Evolutionary conservation across 2,888 invertebrate genomes (phyloP).

Genomic region (Lasioglossum lativentre): DNA sequence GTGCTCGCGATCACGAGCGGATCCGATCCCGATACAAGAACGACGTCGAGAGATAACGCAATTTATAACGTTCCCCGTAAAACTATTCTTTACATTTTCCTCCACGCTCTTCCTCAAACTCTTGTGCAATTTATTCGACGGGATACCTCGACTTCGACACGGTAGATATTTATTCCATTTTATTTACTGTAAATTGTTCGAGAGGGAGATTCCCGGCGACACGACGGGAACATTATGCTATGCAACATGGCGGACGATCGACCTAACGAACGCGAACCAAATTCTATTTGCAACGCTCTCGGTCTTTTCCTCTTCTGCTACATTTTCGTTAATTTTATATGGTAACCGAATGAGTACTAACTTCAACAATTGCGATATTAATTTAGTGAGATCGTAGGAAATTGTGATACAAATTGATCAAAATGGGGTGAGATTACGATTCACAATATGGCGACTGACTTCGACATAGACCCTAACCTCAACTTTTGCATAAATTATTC

Average conservation of each 20-base stretch:
- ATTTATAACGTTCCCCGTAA: slow-evolving; percentile 47
- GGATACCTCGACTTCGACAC: neutral
- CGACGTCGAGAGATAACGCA: slow-evolving; percentile 39
- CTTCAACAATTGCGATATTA: neutral
- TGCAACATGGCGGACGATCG: neutral
- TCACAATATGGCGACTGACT: too few species aligned
- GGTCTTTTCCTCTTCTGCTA: neutral
- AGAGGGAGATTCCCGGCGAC: neutral
- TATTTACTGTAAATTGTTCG: neutral
- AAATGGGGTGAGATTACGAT: too few species aligned
- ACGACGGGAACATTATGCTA: neutral
- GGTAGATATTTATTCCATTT: neutral
- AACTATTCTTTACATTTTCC: neutral
- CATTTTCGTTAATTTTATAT: neutral
- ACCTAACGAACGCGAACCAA: neutral
- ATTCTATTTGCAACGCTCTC: neutral
- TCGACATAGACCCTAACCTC: too few species aligned
- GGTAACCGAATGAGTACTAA: too few species aligned
- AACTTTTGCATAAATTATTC: too few species aligned
- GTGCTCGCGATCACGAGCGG: neutral
- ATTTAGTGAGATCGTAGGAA: too few species aligned
- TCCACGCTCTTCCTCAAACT: neutral
- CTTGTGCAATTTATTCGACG: neutral
- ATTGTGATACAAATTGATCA: too few species aligned
- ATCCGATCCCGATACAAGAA: slow-evolving; percentile 8